These are phyloP conservation scores for Criorhina ranunculi DNA, from an alignment of 2,888 invertebrate genomes.

Conservation along the genomic window DNA sequence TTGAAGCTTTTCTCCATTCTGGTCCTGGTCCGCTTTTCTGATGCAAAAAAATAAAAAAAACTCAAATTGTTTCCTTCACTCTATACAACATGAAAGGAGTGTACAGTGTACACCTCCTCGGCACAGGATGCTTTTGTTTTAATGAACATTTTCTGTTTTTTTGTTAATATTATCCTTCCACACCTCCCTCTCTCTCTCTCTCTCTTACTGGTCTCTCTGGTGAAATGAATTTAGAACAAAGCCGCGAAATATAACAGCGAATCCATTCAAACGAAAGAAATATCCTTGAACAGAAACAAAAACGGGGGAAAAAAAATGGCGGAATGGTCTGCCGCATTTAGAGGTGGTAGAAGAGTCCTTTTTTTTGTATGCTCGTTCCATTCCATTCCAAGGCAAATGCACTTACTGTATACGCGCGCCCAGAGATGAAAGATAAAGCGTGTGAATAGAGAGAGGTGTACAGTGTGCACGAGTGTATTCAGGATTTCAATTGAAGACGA, in stretches of 20 bases:
- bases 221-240: conserved; percentile 74
- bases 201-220: neutral
- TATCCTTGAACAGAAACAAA: conserved; percentile 70
- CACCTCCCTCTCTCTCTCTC: neutral
- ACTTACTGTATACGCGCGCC: conserved; percentile 49
- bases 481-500: conserved; percentile 48
- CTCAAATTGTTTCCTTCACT: conserved; percentile 73
- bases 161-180: conserved; percentile 58
- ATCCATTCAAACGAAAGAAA: conserved; percentile 71
- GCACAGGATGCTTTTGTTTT: conserved; percentile 76
- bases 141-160: conserved; percentile 65
- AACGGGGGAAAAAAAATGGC: conserved; percentile 15
- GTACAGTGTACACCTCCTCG: conserved; percentile 14
- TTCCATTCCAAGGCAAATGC: conserved; percentile 49
- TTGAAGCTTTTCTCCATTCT: conserved; percentile 27
- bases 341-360: conserved; percentile 29
- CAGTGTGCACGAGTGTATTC: conserved; percentile 40
- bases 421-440: conserved; percentile 58
- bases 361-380: conserved; percentile 11
- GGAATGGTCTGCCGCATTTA: conserved; percentile 25
- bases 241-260: conserved; percentile 75
- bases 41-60: conserved; percentile 49
- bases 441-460: conserved; percentile 42
- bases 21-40: neutral
- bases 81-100: conserved; percentile 70